Conservation (phyloP, 2,888 invertebrate species). For the Cantharis nigra region DNA sequence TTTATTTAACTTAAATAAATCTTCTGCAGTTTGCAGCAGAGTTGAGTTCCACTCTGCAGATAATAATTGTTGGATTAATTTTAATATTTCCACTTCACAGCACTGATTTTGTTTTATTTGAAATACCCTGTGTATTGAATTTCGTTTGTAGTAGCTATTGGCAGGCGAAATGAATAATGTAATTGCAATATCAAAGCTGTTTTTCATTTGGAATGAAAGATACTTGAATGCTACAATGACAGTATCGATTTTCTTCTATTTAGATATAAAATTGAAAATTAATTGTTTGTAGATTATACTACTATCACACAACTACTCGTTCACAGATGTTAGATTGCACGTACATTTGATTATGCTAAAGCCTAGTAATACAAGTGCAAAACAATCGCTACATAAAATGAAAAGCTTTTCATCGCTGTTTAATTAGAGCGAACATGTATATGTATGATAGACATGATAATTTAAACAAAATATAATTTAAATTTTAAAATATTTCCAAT, state of each 20-base stretch:
- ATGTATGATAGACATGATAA: background rate
- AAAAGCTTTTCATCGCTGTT: background rate
- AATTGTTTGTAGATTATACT: constrained; percentile 7
- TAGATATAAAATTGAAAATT: constrained; percentile 7
- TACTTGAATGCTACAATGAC: background rate
- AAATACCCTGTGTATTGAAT: background rate
- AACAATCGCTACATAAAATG: background rate
- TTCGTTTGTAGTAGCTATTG: background rate
- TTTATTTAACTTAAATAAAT: no score
- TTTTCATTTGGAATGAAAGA: background rate
- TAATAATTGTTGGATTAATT: no score
- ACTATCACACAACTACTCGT: background rate
- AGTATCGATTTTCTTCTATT: background rate
- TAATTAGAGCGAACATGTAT: background rate
- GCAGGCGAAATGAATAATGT: background rate
- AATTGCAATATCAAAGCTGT: background rate
- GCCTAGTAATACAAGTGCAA: background rate
- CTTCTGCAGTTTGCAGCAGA: no score
- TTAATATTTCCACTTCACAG: no score
- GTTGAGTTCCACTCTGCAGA: no score
- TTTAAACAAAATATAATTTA: background rate
- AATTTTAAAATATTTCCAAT: background rate
- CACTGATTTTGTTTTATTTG: no score
- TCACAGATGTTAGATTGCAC: constrained; percentile 9
- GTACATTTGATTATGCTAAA: constrained; percentile 9